These are phyloP conservation scores for Seira musarum DNA, from an alignment of 2,888 invertebrate species.

Conservation along the genomic window DNA sequence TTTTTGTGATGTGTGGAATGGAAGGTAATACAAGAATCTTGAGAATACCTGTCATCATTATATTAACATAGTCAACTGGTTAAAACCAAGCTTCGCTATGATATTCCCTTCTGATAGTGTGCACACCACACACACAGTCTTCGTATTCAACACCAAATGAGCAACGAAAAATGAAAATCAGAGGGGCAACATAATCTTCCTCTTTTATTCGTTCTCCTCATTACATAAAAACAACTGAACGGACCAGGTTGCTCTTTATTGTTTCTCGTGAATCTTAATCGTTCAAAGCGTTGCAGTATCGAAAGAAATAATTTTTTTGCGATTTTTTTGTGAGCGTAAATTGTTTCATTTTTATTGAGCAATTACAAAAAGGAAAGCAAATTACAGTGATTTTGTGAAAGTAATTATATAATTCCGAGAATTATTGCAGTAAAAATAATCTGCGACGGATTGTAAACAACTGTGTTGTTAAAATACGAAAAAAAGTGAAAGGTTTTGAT, in stretches of 20 bases:
- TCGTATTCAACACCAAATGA: slow-evolving; percentile 26
- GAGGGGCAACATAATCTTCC: slow-evolving; percentile 42
- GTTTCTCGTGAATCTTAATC: slow-evolving; percentile 46
- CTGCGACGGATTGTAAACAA: no score
- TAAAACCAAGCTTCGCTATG: not conserved
- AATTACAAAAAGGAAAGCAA: no score
- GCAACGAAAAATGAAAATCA: slow-evolving; percentile 41
- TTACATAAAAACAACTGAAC: slow-evolving; percentile 46
- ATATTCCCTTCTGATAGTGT: not conserved
- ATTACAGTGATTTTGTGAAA: no score
- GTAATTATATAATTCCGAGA: no score
- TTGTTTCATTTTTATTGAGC: not conserved
- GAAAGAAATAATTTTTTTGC: no score
- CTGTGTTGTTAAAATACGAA: no score
- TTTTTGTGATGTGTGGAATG: not conserved
- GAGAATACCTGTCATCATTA: slow-evolving; percentile 15
- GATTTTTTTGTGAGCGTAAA: not conserved
- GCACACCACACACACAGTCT: not conserved
- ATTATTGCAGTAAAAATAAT: no score
- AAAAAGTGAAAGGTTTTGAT: no score
- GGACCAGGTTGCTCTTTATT: slow-evolving; percentile 34
- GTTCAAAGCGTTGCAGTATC: slow-evolving; percentile 27
- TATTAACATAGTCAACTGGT: slow-evolving; percentile 10
- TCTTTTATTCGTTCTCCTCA: slow-evolving; percentile 33
- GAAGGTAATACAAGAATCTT: not conserved